Evolutionary conservation across 1,140 invertebrate genomes (phyloP), one percentile per base, ranked within the genome.

Genomic region (Bombyx mandarina): DNA sequence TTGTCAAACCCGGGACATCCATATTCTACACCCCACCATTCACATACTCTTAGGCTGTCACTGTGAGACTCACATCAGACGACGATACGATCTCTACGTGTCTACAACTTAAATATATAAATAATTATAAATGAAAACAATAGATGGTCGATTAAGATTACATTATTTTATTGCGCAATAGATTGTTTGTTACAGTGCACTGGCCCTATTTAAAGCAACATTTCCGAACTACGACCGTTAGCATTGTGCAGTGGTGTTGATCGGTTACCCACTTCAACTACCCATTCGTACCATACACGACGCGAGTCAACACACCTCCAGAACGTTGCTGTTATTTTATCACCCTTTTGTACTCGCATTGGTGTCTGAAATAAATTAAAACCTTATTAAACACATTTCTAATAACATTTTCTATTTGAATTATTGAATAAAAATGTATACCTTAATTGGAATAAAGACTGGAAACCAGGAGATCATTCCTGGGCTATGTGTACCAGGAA

Each of bases 401-500:
- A 9, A 35, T 2, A 35, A 35, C 2, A 2, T 3, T 3, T 10
- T 49, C n/a, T 49, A 49, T 49, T 7, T 49, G n/a, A 10, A 6
- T 49, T 2, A 49, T 49, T 49, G 22, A 49, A 49, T 1, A 52
- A 51, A 42, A 56, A 58, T 48, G 22, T 53, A 57, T 90, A 95
- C 94, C 83, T 90, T 90, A 18, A 98, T 91, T 42, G 98, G 97
- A 79, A 99, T 98, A 64, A 95, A 95, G 55, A 98, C 96, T 9
- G 98, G 97, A 79, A 99, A 99, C 98, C 98, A 99, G 65, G 96
- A 97, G 67, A 98, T 96, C 96, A 99, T 97, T 73, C 94, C 94
- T 4, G 90, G 89, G 45, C 96, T 97, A 77, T 98, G 94, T 6
- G 94, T 96, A 12, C 91, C 87, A 5, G 98, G 98, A 65, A 95